Evolutionary conservation across 2,888 invertebrate genomes (phyloP), one percentile per base, ranked within the genome.

Genomic region (Cataglyphis altisquamis): DNA sequence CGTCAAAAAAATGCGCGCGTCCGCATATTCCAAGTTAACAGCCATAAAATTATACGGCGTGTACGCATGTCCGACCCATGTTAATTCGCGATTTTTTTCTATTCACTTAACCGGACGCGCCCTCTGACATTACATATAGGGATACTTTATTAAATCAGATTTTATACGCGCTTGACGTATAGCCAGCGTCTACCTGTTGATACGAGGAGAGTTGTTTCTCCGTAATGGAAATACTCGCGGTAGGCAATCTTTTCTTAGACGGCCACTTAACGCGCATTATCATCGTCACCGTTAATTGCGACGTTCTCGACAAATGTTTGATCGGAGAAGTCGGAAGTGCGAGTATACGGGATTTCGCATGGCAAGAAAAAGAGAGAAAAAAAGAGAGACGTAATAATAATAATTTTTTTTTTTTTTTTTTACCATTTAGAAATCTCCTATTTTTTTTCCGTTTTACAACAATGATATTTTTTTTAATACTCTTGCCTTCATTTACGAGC

Each of bases 291-390:
- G 77, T 39, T 78, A 81, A 75, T 75, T 63, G 77, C 78, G 52
- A 36, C 18, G 29, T 60, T 36, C 66, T 39, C 64, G 64, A 55
- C 36, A 29, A 55, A 66, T 10, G 36, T 29, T 29, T 39, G 60
- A 85, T 60, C 1, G 48, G 9, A 29, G 55, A 80, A 82, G 78
- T 72, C 81, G 86, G 86, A 88, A 84, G 86, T 88, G n/a, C 32
- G 18, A 36, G 52, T 39, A 21, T 41, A 66, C 60, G 32, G 64
- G 21, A 32, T 72, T 60, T 41, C 63, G 10, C 41, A 41, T 21
- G 70, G 29, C 72, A 67, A 80, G 62, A 78, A 81, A 72, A 2
- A 18, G 48, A 48, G 48, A 48, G 5, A 1, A n/a, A 48, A 18
- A 10, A 41, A 1, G 41, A 86, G 80, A 81, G 66, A 41, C 48